Percentiles rank a stretch among this genome's conserved stretches.
phyloP scores from a whole-genome alignment of 2,797 vertebrate genomes.

The Pithecia hirsuta region DNA sequence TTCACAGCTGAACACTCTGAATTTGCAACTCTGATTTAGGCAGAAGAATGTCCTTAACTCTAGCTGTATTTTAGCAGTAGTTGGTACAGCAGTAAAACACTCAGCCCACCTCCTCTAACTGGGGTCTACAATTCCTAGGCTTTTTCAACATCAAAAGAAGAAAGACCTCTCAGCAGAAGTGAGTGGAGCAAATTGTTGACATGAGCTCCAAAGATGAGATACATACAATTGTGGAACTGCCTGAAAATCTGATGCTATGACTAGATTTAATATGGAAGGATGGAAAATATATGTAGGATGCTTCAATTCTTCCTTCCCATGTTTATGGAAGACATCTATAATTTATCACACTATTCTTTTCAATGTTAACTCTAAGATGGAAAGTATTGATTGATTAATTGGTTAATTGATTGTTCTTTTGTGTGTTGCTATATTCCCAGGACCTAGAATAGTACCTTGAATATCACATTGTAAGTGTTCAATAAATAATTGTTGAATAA shows the following conservation, averaged over 20 bases:
- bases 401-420: neutral
- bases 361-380: neutral
- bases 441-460: neutral
- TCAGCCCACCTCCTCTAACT: neutral
- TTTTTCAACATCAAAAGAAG: neutral
- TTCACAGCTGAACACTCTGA: neutral
- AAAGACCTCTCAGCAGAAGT: neutral
- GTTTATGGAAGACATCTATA: neutral
- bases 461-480: neutral
- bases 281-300: neutral
- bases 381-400: neutral
- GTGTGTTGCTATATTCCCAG: neutral
- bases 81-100: neutral
- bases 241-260: neutral
- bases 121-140: neutral
- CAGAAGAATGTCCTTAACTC: neutral
- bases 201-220: neutral
- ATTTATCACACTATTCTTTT: neutral
- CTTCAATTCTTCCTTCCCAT: neutral
- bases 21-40: conserved; percentile 6
- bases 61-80: neutral
- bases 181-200: neutral
- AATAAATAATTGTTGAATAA: neutral
- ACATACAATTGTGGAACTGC: neutral
- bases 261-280: neutral